phyloP scores from a whole-genome alignment of 2,113 vertebrate genomes.

The Bubalus kerabau region DNA sequence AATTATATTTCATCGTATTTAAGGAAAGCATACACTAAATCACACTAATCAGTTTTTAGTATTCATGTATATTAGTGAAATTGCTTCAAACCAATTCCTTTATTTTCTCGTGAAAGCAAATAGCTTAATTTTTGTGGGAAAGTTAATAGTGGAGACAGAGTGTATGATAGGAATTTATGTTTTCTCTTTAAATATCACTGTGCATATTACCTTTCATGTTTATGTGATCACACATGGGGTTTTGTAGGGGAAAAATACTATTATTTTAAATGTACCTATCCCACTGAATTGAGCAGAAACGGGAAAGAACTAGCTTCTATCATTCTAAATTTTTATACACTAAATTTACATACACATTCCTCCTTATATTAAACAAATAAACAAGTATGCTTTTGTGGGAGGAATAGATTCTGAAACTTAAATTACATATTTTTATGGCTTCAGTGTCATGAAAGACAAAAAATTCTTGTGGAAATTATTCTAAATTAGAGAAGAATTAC shows the following conservation, averaged over 20 bases:
- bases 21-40: slow-evolving; percentile 29
- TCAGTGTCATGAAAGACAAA: background rate
- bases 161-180: background rate
- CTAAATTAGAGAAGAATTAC: background rate
- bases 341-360: background rate
- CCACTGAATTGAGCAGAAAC: background rate
- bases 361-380: background rate
- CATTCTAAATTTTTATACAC: background rate
- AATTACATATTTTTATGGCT: background rate
- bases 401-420: background rate
- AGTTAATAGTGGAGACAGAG: background rate
- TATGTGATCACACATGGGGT: background rate
- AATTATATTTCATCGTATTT: slow-evolving; percentile 3
- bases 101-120: slow-evolving; percentile 14
- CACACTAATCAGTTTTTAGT: background rate
- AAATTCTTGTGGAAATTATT: background rate
- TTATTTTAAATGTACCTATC: background rate
- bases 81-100: background rate
- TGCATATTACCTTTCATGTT: background rate
- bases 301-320: background rate
- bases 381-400: background rate
- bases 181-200: slow-evolving; percentile 6
- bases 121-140: background rate
- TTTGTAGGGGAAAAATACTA: background rate
- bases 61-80: background rate